These are phyloP conservation scores for Sinosuthora webbiana DNA, from an alignment of 2,113 vertebrate species.

Conservation along the genomic window DNA sequence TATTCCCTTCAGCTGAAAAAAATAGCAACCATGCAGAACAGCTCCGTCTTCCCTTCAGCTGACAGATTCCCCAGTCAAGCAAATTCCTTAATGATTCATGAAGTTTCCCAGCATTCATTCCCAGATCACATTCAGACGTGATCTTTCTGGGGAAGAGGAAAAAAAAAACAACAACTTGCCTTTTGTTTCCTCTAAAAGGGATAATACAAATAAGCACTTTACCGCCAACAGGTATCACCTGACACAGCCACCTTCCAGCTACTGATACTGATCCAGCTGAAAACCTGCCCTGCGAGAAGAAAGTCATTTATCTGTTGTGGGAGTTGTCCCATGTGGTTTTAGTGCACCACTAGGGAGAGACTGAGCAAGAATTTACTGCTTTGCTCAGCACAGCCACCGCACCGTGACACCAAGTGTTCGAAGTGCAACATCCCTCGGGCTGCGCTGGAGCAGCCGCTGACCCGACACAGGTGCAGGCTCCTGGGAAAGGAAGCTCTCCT, in stretches of 20 bases:
- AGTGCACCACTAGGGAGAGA: neutral
- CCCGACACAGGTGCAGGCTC: accelerated
- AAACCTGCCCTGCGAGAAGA: neutral
- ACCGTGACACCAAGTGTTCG: accelerated
- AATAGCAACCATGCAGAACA: neutral
- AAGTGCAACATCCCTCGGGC: accelerated
- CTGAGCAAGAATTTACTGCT: neutral
- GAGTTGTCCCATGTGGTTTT: neutral
- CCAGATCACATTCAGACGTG: neutral
- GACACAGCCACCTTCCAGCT: neutral
- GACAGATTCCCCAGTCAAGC: neutral
- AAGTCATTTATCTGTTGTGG: neutral
- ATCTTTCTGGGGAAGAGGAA: neutral
- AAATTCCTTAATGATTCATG: neutral
- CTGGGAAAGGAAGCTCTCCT: neutral
- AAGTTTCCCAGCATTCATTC: neutral
- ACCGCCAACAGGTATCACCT: neutral
- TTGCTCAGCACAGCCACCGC: neutral
- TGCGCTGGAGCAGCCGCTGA: accelerated
- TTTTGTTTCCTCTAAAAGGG: neutral
- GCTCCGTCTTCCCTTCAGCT: neutral
- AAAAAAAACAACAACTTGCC: neutral
- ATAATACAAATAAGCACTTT: neutral
- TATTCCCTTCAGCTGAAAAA: neutral
- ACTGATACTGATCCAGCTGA: neutral